phyloP scores from a whole-genome alignment of 1,140 invertebrate species.

The Amyelois transitella region DNA sequence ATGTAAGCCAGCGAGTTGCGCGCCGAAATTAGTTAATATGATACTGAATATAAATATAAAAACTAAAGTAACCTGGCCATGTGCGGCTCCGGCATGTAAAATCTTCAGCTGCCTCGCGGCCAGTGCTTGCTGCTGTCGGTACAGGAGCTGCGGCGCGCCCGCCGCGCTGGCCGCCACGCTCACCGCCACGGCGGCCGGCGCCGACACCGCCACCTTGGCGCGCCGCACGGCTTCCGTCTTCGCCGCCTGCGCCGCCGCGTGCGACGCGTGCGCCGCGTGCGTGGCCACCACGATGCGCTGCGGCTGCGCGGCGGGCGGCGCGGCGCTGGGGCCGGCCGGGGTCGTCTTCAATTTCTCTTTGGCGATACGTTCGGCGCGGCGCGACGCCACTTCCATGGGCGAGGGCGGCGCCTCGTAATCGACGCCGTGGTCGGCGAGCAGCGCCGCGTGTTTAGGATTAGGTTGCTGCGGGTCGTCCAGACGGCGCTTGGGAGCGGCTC shows the following conservation, averaged over 20 bases:
- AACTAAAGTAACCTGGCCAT: constrained; percentile 25
- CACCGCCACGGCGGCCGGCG: constrained; percentile 7
- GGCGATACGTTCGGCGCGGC: constrained; percentile 87
- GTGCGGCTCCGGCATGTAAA: constrained; percentile 30
- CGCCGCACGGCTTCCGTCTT: constrained; percentile 29
- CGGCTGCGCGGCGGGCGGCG: constrained; percentile 10
- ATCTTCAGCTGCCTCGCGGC: constrained; percentile 52
- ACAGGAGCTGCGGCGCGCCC: constrained; percentile 22
- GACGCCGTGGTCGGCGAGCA: constrained; percentile 88
- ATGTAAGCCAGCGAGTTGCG: background rate
- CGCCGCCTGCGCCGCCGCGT: constrained; percentile 80
- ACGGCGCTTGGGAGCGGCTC: constrained; percentile 83
- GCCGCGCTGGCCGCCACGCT: constrained; percentile 3
- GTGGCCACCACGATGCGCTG: constrained; percentile 9
- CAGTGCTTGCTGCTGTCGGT: constrained; percentile 32
- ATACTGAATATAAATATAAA: background rate
- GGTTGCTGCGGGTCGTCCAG: constrained; percentile 83
- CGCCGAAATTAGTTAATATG: background rate
- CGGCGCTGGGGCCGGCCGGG: constrained; percentile 35
- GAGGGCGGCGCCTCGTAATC: constrained; percentile 89
- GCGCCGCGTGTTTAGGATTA: constrained; percentile 89
- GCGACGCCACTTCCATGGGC: constrained; percentile 89
- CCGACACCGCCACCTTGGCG: constrained; percentile 12
- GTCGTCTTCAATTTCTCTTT: constrained; percentile 81
- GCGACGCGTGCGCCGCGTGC: background rate